Base-by-base conservation (phyloP, 2,113 vertebrate genomes). In the Macquaria australasica region DNA sequence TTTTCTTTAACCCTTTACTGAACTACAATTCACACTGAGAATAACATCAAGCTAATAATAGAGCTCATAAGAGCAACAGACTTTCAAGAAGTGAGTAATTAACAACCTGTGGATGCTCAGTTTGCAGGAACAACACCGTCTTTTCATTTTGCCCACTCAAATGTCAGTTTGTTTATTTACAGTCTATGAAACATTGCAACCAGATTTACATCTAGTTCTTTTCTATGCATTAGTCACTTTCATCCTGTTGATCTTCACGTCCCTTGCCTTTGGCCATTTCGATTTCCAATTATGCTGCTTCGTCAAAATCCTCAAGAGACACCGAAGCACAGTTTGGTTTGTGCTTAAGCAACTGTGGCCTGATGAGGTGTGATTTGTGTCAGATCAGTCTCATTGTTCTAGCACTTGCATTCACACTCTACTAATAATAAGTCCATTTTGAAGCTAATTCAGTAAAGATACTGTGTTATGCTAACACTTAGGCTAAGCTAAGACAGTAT, bases 201-300 rank as follows among this genome's bases (percentile, higher is more conserved):
- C 28, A 21, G 10, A 72, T 63, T 82, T 6, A 15, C 11, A 20
- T 63, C 20, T 31, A 6, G 10, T 64, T 69, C 8, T 51, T 81
- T 70, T 77, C 31, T 48, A 63, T 41, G 18, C 7, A 39, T 79
- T 41, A 39, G 15, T 55, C 12, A 5, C 23, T 79, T 73, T 59
- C 53, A 71, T 72, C 59, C 62, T 31, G 68, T 55, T 88, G 60
- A 64, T 76, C 66, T 66, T 41, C 18, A n/a, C 18, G 16, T 85
- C 55, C 20, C 15, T 34, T 18, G 62, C 20, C 23, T n/a, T 41
- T 14, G 2, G 4, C 75, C 68, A 74, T 72, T 89, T 81, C 0
- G 18, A 67, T 80, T 82, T 84, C n/a, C 58, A 51, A 86, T 86
- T 73, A 83, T 34, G 8, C 55, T 25, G 53, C 73, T 79, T 74